Conservation (phyloP, 1,140 invertebrate genomes). For the Parapsyche elsis region DNA sequence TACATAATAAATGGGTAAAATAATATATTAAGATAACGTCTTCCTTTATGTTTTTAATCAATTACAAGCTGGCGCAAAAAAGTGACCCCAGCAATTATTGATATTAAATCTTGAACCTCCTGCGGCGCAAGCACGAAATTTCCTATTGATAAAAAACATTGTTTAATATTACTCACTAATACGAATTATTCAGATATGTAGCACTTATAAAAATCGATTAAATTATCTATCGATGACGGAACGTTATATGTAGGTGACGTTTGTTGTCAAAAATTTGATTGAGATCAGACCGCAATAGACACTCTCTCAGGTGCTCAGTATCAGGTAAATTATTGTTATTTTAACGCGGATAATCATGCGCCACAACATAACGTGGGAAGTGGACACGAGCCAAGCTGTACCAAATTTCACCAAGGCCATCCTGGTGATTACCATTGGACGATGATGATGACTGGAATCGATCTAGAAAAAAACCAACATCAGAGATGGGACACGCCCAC, state of each 20-base stretch:
- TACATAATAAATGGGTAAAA: constrained; percentile 12
- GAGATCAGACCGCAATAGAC: not conserved
- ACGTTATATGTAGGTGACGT: not conserved
- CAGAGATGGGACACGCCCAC: constrained; percentile 23
- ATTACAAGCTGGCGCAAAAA: not conserved
- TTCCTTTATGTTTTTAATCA: not conserved
- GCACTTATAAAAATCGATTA: too few relatives aligned
- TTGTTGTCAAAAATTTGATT: not conserved
- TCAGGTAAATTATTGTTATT: constrained; percentile 12
- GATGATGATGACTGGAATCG: not conserved
- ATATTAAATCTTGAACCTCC: not conserved
- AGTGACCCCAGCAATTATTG: constrained; percentile 4
- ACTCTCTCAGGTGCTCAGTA: not conserved
- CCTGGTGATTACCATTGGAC: not conserved
- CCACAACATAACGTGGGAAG: constrained; percentile 14
- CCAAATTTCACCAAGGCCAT: constrained; percentile 13
- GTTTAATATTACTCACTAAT: too few relatives aligned
- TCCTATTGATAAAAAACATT: not conserved
- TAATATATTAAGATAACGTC: constrained; percentile 1
- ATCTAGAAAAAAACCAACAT: not conserved
- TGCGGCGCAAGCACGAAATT: constrained; percentile 8
- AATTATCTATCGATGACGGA: too few relatives aligned
- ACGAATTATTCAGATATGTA: too few relatives aligned
- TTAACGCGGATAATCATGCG: not conserved
- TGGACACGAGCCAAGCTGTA: not conserved